phyloP scores from a whole-genome alignment of 2,113 vertebrate genomes.

The Crotophaga sulcirostris region DNA sequence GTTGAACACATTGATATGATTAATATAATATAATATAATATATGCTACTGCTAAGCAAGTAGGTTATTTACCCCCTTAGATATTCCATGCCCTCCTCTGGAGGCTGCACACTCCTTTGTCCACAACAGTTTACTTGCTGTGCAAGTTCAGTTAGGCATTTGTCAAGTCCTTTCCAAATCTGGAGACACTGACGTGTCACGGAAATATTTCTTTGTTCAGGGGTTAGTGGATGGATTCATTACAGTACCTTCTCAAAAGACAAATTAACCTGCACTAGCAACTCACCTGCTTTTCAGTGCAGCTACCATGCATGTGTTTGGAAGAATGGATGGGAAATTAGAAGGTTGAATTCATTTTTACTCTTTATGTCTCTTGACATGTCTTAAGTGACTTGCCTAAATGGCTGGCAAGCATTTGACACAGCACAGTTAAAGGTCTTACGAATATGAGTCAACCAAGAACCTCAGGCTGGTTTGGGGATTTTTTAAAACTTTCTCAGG shows the following conservation, averaged over 20 bases:
- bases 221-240: conserved; percentile 12
- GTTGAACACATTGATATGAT: neutral
- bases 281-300: neutral
- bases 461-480: neutral
- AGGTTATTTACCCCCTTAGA: neutral
- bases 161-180: conserved; percentile 38
- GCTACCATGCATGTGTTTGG: neutral
- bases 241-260: neutral
- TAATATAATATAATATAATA: no score
- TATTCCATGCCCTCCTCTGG: neutral
- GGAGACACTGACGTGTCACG: neutral
- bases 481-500: neutral
- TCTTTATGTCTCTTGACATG: neutral
- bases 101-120: neutral
- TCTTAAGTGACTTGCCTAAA: neutral
- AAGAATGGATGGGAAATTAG: neutral
- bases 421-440: neutral
- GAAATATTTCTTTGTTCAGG: neutral
- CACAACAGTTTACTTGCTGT: neutral
- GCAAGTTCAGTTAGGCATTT: conserved; percentile 5
- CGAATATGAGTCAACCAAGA: neutral
- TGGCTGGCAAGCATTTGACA: neutral
- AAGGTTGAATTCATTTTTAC: neutral
- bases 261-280: conserved; percentile 28
- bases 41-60: neutral